A percentile compares a stretch with the other conserved stretches of the same genome.
Evolutionary conservation across 2,888 invertebrate genomes (phyloP).

Genomic region (Cosmorhoe ocellata): DNA sequence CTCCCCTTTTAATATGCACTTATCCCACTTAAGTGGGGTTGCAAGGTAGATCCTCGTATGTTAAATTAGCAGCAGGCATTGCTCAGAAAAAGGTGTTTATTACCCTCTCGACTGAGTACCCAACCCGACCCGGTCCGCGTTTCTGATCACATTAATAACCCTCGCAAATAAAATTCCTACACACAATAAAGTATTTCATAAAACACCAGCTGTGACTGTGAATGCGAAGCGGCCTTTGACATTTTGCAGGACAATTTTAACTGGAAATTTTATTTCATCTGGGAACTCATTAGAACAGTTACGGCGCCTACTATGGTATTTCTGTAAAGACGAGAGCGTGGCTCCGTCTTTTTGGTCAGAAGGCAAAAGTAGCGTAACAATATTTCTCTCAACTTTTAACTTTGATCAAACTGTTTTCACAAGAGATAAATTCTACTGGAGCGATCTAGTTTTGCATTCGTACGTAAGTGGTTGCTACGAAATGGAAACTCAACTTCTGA

Average conservation of each 20-base stretch:
- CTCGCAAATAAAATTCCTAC: slow-evolving; percentile 25
- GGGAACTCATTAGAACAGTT: slow-evolving; percentile 15
- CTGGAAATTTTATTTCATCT: slow-evolving; percentile 21
- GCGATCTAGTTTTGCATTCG: slow-evolving; percentile 12
- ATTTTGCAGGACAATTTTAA: slow-evolving; percentile 20
- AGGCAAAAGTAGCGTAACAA: slow-evolving; percentile 36
- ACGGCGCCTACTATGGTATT: slow-evolving; percentile 11
- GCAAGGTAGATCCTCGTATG: too few species aligned
- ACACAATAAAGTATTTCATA: slow-evolving; percentile 30
- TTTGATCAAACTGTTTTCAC: slow-evolving; percentile 39
- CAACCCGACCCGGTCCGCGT: slow-evolving; percentile 27
- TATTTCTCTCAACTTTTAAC: slow-evolving; percentile 36
- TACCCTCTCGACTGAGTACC: slow-evolving; percentile 26
- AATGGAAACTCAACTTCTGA: slow-evolving; percentile 5
- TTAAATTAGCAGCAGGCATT: slow-evolving; percentile 42
- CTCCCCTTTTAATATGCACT: too few species aligned
- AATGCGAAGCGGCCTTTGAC: slow-evolving; percentile 21
- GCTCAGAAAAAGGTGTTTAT: slow-evolving; percentile 32
- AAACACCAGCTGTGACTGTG: slow-evolving; percentile 26
- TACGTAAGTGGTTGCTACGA: slow-evolving; percentile 5
- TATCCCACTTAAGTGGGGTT: too few species aligned
- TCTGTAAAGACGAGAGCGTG: slow-evolving; percentile 14
- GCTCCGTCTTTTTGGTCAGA: slow-evolving; percentile 29
- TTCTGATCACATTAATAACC: slow-evolving; percentile 32
- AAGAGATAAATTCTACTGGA: slow-evolving; percentile 30